Evolutionary conservation across 2,113 vertebrate genomes (phyloP).

Genomic region (Chaetodon trifascialis): DNA sequence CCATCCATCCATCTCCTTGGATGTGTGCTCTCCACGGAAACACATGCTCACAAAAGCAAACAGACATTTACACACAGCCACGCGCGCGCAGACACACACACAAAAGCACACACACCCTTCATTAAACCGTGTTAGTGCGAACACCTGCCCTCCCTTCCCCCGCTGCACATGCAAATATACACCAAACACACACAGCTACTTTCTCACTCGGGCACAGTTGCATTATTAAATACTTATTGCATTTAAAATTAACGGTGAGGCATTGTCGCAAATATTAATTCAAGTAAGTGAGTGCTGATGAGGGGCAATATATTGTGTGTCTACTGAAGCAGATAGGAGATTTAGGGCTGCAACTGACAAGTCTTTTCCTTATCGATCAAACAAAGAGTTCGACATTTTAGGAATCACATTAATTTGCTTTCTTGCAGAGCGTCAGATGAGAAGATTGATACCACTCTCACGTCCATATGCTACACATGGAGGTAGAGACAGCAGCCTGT

Average conservation of each 20-base stretch:
- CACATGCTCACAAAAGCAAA: slow-evolving; percentile 46
- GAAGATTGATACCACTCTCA: neutral
- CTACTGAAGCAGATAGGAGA: slow-evolving; percentile 18
- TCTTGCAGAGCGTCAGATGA: slow-evolving; percentile 1
- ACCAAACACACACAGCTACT: slow-evolving; percentile 45
- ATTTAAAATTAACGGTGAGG: slow-evolving; percentile 54
- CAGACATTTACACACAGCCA: slow-evolving; percentile 17
- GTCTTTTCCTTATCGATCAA: neutral
- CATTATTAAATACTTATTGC: slow-evolving; percentile 60
- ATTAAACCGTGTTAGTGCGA: slow-evolving; percentile 73
- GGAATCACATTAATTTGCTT: neutral
- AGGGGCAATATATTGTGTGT: slow-evolving; percentile 5
- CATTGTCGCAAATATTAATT: slow-evolving; percentile 58
- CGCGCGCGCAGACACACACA: slow-evolving; percentile 35
- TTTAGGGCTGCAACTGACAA: neutral
- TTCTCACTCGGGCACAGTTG: slow-evolving; percentile 44
- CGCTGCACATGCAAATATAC: slow-evolving; percentile 62
- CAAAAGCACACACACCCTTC: slow-evolving; percentile 59
- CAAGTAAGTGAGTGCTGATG: slow-evolving; percentile 41
- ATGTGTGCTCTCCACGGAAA: slow-evolving; percentile 52
- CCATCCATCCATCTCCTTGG: slow-evolving; percentile 36
- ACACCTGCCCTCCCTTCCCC: slow-evolving; percentile 83
- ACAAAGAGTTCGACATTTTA: slow-evolving; percentile 7
- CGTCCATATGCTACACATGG: neutral
- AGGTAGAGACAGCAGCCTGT: neutral